Base-by-base conservation (phyloP, 1,140 invertebrate genomes). In the Heliconius melpomene region DNA sequence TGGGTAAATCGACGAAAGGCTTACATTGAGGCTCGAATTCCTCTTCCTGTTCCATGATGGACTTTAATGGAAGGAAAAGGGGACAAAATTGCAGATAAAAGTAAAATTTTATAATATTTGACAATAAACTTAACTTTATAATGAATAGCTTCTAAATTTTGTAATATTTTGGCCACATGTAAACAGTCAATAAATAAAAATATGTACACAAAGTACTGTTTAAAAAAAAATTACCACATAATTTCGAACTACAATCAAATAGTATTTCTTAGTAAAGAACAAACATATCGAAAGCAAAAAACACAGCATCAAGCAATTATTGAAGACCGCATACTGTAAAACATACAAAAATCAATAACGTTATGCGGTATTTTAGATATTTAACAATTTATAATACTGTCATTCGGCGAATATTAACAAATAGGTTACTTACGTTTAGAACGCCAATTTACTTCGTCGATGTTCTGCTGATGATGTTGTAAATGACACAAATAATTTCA, bases 271-370 rank as follows among this genome's bases (percentile, higher is more conserved):
- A 40, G 54, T 77, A 74, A 79, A 78, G 73, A 79, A 81, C 78
- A 81, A 81, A 82, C 77, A 85, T 81, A 79, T 75, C 79, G 78
- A 54, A 87, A 85, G 83, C 85, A 77, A 81, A n/a, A 82, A 71
- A 83, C 73, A 77, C 79, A 84, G 84, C 82, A 40, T 79, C 38
- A 85, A 89, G 84, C 85, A 80, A 76, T 82, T 86, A 84, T 60
- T 83, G 77, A 84, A 87, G 80, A 85, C 87, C 79, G 88, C 87
- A 91, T 89, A 86, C 82, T 81, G 81, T 84, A 84, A 86, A 86
- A 87, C 86, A 90, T 89, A 81, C 81, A 89, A 79, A 89, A 92
- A 94, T 93, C 91, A 86, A 93, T 91, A 92, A 83, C 86, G 77
- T 90, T 86, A 93, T 93, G 89, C 91, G 88, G 89, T 89, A 88